Base-by-base conservation (phyloP, 2,888 invertebrate genomes). In the Mechanitis messenoides region DNA sequence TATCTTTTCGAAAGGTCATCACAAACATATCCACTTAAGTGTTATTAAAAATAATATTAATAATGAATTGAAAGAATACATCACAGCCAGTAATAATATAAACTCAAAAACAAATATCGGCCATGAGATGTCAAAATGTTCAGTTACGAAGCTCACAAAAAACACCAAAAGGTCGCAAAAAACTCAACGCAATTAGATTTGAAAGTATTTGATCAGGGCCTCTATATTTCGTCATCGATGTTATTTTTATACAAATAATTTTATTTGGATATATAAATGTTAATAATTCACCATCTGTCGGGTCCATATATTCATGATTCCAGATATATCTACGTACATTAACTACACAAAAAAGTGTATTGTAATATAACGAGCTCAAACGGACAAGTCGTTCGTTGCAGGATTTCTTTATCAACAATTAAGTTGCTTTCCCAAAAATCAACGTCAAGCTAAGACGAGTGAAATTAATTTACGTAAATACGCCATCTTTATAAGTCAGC, bases 151-250 rank as follows among this genome's bases (percentile, higher is more conserved):
- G 7, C 9, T 9, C 50, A 50, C 28, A 50, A 50, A 50, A 47
- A 7, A 50, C 31, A 31, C 9, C 31, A 50, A 50, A 50, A 50
- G 50, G 9, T 31, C 31, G 50, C 28, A 50, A 50, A 50, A 50
- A 50, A 50, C 50, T 3, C 9, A 2, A 31, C 50, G 50, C 50
- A 50, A 50, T 50, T 50, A 50, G 50, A 31, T 50, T 50, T 31
- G 50, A 50, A 50, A 50, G 31, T 28, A 50, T 42, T 42, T 42
- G 42, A 9, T 50, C 50, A 50, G 50, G 50, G 50, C n/a, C 50
- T 50, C 35, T 35, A 35, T 35, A 2, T 20, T 20, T 20, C 47
- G 47, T 2, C 28, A 28, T 6, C 47, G 28, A 4, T n/a, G 47
- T 47, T 47, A 47, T n/a, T 12, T 47, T 47, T 20, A 2, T 6